These are phyloP conservation scores for Hormaphis cornu DNA, from an alignment of 1,140 invertebrate species.

Conservation along the genomic window DNA sequence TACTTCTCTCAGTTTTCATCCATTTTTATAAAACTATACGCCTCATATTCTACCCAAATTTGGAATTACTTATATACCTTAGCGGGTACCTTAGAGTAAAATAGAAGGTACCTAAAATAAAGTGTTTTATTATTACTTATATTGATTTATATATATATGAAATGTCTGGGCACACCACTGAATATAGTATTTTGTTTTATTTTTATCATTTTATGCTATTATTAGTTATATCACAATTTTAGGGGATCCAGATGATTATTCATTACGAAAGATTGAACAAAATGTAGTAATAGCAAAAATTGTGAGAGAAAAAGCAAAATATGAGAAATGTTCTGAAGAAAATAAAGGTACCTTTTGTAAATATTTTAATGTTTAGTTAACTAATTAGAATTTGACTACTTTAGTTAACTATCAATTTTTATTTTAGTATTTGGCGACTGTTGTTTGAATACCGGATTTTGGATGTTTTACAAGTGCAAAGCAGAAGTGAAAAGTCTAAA, in stretches of 20 bases:
- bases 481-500: constrained; percentile 57
- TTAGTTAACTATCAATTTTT: constrained; percentile 33
- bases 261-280: constrained; percentile 70
- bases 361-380: background rate
- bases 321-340: constrained; percentile 63
- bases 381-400: background rate
- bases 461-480: constrained; percentile 64
- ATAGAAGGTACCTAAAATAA: no score
- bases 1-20: no score
- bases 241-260: constrained; percentile 77
- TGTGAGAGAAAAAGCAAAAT: constrained; percentile 66
- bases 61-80: no score
- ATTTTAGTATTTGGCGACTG: constrained; percentile 61
- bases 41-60: no score
- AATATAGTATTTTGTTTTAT: background rate
- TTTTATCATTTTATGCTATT: background rate
- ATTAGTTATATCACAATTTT: constrained; percentile 36
- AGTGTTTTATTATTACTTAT: no score
- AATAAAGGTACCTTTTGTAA: constrained; percentile 47
- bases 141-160: no score
- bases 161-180: no score
- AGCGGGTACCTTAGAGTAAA: no score
- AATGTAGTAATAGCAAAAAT: constrained; percentile 77
- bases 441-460: constrained; percentile 55
- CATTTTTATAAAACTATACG: no score